A percentile compares a stretch with the other conserved stretches of the same genome.
Evolutionary conservation across 2,113 vertebrate species (phyloP).

Genomic region (Peromyscus polionotus): DNA sequence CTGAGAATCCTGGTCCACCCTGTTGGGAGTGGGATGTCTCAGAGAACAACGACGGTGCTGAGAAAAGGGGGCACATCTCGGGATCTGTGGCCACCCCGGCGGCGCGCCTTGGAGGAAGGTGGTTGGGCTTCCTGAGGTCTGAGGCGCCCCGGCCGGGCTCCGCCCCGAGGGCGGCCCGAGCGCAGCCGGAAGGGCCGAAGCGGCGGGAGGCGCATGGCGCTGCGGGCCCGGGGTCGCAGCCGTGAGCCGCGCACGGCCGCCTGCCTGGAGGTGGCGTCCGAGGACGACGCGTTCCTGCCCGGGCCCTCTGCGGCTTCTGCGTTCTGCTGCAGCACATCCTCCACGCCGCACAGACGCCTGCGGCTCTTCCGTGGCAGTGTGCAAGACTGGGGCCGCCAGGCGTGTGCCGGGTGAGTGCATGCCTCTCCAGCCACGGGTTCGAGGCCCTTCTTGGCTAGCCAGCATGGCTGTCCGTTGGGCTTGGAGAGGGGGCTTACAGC

Average conservation of each 20-base stretch:
- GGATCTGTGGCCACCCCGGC: neutral
- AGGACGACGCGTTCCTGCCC: constrained; percentile 76
- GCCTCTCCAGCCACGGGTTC: neutral
- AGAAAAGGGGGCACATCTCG: neutral
- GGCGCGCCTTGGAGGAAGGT: neutral
- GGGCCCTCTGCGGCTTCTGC: constrained; percentile 27
- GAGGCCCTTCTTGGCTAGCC: neutral
- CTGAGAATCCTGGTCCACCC: neutral
- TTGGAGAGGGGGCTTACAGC: neutral
- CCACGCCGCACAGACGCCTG: constrained; percentile 71
- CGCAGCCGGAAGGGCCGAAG: constrained; percentile 81
- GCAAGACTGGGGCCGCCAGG: constrained; percentile 67
- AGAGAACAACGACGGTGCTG: neutral
- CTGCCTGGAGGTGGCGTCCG: constrained; percentile 61
- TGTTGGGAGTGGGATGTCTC: neutral
- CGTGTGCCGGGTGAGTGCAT: constrained; percentile 73
- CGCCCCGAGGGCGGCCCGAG: constrained; percentile 75
- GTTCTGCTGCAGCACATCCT: constrained; percentile 73
- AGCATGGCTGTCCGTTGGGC: neutral
- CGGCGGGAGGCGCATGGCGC: constrained; percentile 61
- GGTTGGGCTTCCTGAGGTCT: constrained; percentile 39
- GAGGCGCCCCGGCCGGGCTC: neutral
- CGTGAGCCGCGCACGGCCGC: constrained; percentile 58
- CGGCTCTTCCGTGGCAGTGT: constrained; percentile 55
- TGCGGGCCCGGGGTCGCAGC: constrained; percentile 66